Base-by-base conservation (phyloP, 2,888 invertebrate species). In the Thumatha senex region DNA sequence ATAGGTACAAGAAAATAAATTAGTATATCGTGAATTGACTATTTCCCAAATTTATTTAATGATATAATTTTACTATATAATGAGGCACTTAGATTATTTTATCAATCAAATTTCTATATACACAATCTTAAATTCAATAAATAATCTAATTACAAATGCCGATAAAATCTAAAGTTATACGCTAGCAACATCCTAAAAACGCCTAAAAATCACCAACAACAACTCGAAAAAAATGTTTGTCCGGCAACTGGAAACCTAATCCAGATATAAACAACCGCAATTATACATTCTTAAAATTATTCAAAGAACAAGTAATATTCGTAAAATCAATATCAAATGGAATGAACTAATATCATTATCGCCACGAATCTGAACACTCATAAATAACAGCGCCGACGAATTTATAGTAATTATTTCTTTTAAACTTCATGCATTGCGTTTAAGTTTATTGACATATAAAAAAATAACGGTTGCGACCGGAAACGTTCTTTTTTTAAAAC, bases 381-480 rank as follows among this genome's bases (percentile, higher is more conserved):
- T 46, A 38, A 39, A 18, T 33, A 33, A 46, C 44, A 45, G 46
- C 40, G 46, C 47, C 53, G 42, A 63, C 57, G 50, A 57, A 58
- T 60, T 56, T 55, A 45, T 56, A 59, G 58, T 48, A 70, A 74
- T 72, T 72, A 75, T 62, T 24, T 24, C 18, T 71, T 71, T 67
- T 31, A 64, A 52, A 53, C 70, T 65, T 39, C 70, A 76, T 72
- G 68, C 61, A 51, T 63, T 60, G 66, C 59, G 50, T 65, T 58
- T 60, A 66, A 72, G 68, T 72, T 70, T 72, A 72, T 70, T 63
- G 63, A 62, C 61, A 57, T 53, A 49, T 53, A 61, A 69, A 62
- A 66, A 63, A 50, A 43, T 66, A 84, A 82, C 82, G 76, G 82
- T 76, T 73, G 49, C 52, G 39, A 70, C 79, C 80, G 86, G 86